phyloP scores from a whole-genome alignment of 2,113 vertebrate genomes.

The Eidolon helvum region DNA sequence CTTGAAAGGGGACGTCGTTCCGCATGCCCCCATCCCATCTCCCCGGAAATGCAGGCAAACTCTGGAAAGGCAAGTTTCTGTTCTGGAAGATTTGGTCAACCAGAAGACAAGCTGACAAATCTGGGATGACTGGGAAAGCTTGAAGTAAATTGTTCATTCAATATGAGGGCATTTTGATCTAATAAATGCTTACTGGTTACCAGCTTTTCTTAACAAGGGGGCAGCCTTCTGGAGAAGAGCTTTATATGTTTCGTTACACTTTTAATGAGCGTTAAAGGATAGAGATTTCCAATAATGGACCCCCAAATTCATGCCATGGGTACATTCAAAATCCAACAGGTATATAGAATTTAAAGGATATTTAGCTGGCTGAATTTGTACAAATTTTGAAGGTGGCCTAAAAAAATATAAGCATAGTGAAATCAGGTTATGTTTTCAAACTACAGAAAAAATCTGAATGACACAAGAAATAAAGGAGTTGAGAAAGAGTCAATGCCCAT shows the following conservation, averaged over 20 bases:
- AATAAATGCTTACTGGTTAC: conserved; percentile 9
- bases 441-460: background rate
- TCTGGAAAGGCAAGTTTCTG: conserved; percentile 35
- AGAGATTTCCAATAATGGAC: background rate
- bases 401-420: background rate
- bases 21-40: background rate
- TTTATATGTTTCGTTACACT: background rate
- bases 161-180: conserved; percentile 2
- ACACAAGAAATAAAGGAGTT: background rate
- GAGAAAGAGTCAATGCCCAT: background rate
- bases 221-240: background rate
- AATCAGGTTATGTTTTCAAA: background rate
- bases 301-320: background rate
- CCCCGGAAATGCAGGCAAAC: background rate
- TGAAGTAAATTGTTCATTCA: background rate
- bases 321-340: background rate
- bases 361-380: background rate
- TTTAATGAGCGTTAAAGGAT: background rate
- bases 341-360: background rate
- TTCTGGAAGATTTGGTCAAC: conserved; percentile 38
- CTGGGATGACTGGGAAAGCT: background rate
- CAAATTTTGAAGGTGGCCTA: background rate
- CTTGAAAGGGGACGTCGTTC: background rate
- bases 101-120: conserved; percentile 33
- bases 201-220: background rate